Conservation (phyloP, 2,797 vertebrate species). For the Clarias fuscus region DNA sequence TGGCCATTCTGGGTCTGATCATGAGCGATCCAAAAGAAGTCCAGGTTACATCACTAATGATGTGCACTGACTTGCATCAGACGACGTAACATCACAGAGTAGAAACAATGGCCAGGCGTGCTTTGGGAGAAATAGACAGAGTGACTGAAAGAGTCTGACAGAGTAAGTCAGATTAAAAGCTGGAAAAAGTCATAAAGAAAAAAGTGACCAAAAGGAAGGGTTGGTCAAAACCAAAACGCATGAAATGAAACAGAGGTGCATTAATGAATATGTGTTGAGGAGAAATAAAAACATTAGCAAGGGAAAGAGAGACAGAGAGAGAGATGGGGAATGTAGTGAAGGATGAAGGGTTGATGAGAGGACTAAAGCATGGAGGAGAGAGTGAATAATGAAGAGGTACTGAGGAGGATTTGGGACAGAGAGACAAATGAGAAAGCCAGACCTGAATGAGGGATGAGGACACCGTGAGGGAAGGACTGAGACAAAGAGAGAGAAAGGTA, state of each 20-base stretch:
- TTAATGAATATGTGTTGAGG: constrained; percentile 5
- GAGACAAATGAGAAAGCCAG: constrained; percentile 32
- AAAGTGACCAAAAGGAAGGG: neutral
- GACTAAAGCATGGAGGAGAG: constrained; percentile 22
- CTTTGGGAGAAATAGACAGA: neutral
- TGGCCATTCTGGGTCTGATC: neutral
- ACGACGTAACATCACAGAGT: constrained; percentile 8
- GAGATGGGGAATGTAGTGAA: neutral
- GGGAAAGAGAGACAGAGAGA: neutral
- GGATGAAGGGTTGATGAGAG: constrained; percentile 17
- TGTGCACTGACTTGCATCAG: constrained; percentile 1
- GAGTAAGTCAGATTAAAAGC: neutral
- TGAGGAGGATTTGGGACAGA: constrained; percentile 36
- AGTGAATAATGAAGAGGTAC: constrained; percentile 47
- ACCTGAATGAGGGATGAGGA: constrained; percentile 48
- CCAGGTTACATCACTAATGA: constrained; percentile 2
- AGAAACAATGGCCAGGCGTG: neutral
- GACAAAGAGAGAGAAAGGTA: constrained; percentile 42
- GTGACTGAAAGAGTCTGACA: neutral
- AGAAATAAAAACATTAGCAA: neutral
- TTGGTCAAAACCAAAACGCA: neutral
- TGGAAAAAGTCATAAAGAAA: neutral
- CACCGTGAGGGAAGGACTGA: constrained; percentile 47
- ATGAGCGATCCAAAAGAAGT: constrained; percentile 6
- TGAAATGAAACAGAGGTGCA: neutral